Evolutionary conservation across 2,797 vertebrate species (phyloP).

Genomic region (Falco biarmicus): DNA sequence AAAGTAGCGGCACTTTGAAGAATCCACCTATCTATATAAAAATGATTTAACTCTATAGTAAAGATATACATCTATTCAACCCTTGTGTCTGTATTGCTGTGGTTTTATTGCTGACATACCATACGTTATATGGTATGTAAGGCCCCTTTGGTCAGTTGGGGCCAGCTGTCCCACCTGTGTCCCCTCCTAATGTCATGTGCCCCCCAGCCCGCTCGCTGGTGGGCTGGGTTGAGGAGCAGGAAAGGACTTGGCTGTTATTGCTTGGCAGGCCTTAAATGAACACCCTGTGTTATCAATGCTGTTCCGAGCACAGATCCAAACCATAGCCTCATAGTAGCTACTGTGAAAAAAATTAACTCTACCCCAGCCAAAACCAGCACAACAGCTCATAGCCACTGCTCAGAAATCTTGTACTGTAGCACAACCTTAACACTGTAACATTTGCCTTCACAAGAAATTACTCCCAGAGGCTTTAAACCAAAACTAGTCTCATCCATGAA

Average conservation of each 20-base stretch:
- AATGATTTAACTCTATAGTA: background rate
- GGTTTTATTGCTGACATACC: background rate
- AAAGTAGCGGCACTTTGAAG: conserved; percentile 1
- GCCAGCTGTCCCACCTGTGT: too few relatives aligned
- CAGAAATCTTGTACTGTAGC: background rate
- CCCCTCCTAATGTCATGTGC: background rate
- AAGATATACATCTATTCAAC: background rate
- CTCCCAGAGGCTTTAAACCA: background rate
- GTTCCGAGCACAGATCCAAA: too few relatives aligned
- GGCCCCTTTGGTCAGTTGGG: background rate
- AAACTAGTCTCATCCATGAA: background rate
- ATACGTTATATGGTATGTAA: background rate
- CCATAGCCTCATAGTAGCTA: too few relatives aligned
- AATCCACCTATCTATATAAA: background rate
- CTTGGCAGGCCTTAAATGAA: too few relatives aligned
- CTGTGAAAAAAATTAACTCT: too few relatives aligned
- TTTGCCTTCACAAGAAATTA: background rate
- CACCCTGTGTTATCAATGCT: background rate
- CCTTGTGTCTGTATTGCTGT: background rate
- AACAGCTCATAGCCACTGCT: background rate
- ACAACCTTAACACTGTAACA: background rate
- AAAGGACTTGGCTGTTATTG: background rate
- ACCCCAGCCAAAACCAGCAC: background rate
- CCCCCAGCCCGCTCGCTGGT: background rate
- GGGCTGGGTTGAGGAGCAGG: background rate